Base-by-base conservation (phyloP, 2,888 invertebrate genomes). In the Leptinotarsa rubiginosa region DNA sequence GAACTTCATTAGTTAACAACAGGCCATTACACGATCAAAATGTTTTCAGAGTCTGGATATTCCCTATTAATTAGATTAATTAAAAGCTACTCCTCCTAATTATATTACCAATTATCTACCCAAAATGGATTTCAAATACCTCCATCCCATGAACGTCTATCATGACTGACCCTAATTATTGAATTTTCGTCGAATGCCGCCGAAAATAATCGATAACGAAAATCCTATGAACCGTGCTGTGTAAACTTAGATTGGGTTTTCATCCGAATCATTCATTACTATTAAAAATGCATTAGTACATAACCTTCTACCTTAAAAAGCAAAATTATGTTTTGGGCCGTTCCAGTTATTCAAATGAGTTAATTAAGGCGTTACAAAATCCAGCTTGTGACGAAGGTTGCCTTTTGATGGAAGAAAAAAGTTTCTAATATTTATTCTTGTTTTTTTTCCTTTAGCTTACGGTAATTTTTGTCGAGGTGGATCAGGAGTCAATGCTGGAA, bases 1-100 rank as follows among this genome's bases (percentile, higher is more conserved):
- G n/a, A 62, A 41, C 62, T 62, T 41, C 62, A 62, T 62, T 62
- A 62, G 62, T 62, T 62, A 54, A 54, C 41, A 68, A 68, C 52
- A 49, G 25, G 25, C 49, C 67, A 67, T 49, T 50, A 67, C 50
- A 67, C 67, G 49, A 50, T 50, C 67, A 67, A 22, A 49, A 67
- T 50, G 50, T 50, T 52, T 31, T 68, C 18, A 67, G 49, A 54
- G 54, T 12, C 25, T 54, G 56, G 54, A 20, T 47, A 18, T 56
- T 69, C 56, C 54, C 56, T 54, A 69, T 69, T 56, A 69, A 69
- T 69, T 69, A 69, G 56, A 69, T 69, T 41, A 56, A 69, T 69
- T 59, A 69, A 56, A 47, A 56, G 52, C 69, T 56, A 67, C 25
- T 67, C 49, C 69, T 69, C 22, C 69, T 69, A 69, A 69, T 68